phyloP scores from a whole-genome alignment of 35 echinoderm and acorn worm species.

The Diadema setosum region DNA sequence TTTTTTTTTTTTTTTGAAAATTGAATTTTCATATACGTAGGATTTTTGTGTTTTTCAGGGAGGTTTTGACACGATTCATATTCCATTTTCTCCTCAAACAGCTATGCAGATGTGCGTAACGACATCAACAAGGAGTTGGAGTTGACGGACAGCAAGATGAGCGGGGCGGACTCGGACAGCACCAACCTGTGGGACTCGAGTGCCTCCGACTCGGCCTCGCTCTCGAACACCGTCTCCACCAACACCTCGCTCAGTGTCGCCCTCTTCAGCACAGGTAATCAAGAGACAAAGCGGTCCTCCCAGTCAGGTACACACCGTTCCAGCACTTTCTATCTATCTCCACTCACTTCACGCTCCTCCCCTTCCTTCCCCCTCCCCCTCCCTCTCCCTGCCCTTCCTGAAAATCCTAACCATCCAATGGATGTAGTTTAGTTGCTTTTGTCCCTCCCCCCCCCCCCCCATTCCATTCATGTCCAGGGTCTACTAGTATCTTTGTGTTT shows the following conservation, averaged over 20 bases:
- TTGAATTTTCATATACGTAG: too few relatives aligned
- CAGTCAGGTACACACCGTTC: not conserved
- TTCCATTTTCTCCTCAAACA: not conserved
- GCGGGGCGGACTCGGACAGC: constrained; percentile 46
- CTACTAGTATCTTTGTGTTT: too few relatives aligned
- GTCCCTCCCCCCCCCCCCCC: too few relatives aligned
- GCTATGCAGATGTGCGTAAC: constrained; percentile 54
- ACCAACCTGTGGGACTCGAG: constrained; percentile 23
- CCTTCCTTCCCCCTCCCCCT: too few relatives aligned
- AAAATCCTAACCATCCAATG: too few relatives aligned
- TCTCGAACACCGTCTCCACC: not conserved
- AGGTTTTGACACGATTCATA: not conserved
- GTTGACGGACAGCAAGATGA: constrained; percentile 32
- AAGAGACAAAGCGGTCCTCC: not conserved
- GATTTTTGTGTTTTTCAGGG: too few relatives aligned
- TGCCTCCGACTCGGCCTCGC: constrained; percentile 9
- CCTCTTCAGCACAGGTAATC: not conserved
- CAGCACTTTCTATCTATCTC: too few relatives aligned
- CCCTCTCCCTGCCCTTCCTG: too few relatives aligned
- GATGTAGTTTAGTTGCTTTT: too few relatives aligned
- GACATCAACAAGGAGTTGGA: constrained; percentile 51
- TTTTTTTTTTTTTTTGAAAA: too few relatives aligned
- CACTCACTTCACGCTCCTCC: too few relatives aligned
- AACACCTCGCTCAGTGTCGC: not conserved
- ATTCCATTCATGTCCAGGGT: too few relatives aligned